Evolutionary conservation across 2,888 invertebrate species (phyloP).

Genomic region (Ligdia adustata): DNA sequence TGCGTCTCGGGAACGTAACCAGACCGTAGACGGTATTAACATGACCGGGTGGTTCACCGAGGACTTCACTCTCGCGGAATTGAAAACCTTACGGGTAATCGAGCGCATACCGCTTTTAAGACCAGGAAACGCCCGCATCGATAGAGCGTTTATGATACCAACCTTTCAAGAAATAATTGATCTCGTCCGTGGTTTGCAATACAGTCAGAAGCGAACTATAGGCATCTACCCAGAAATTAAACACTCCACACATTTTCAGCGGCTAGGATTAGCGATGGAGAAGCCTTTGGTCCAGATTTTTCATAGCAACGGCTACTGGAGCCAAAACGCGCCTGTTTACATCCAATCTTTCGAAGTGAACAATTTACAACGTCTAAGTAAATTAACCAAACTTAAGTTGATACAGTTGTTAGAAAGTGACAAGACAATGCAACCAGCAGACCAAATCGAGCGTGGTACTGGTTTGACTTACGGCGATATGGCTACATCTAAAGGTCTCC

Average conservation of each 20-base stretch:
- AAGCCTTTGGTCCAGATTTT: conserved; percentile 57
- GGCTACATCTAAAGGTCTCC: conserved; percentile 65
- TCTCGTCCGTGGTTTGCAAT: conserved; percentile 62
- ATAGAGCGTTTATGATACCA: conserved; percentile 60
- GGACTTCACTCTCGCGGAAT: conserved; percentile 71
- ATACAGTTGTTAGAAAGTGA: conserved; percentile 61
- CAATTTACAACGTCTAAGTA: conserved; percentile 66
- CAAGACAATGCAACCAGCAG: conserved; percentile 53
- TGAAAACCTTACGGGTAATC: conserved; percentile 63
- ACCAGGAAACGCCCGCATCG: conserved; percentile 68
- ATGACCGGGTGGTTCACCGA: conserved; percentile 72
- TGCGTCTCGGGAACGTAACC: conserved; percentile 53
- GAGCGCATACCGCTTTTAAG: conserved; percentile 65
- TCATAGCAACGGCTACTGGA: conserved; percentile 62
- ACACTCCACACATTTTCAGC: conserved; percentile 63
- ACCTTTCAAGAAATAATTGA: conserved; percentile 73
- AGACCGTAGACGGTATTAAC: conserved; percentile 57
- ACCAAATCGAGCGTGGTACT: conserved; percentile 55
- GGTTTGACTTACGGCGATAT: conserved; percentile 64
- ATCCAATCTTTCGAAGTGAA: conserved; percentile 76
- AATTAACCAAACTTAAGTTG: conserved; percentile 60
- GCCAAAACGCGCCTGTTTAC: conserved; percentile 57
- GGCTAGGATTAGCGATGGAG: conserved; percentile 64
- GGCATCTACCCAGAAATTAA: conserved; percentile 76
- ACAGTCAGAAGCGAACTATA: conserved; percentile 60